Conservation (phyloP, 2,888 invertebrate genomes). For the Cryptocephalus primarius region DNA sequence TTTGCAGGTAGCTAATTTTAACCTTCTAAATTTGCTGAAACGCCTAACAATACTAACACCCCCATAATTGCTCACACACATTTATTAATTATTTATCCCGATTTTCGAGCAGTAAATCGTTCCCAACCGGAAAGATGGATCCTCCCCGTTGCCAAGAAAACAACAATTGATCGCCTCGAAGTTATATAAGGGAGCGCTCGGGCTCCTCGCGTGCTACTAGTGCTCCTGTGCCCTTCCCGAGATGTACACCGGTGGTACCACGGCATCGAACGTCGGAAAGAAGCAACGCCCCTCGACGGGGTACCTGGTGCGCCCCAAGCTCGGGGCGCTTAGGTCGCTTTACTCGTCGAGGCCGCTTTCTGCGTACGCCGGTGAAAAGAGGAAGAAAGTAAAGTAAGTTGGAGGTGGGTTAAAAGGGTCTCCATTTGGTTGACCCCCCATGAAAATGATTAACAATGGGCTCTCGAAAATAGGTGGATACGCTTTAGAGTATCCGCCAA, state of each 20-base stretch:
- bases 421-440: neutral
- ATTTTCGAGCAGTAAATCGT: too few species aligned
- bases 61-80: too few species aligned
- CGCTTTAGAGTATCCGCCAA: too few species aligned
- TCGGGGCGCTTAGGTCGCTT: slow-evolving; percentile 27
- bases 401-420: neutral
- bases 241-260: slow-evolving; percentile 15
- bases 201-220: slow-evolving; percentile 4
- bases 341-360: slow-evolving; percentile 25
- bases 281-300: slow-evolving; percentile 21
- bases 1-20: too few species aligned
- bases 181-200: slow-evolving; percentile 15
- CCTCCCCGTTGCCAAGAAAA: neutral
- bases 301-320: slow-evolving; percentile 29
- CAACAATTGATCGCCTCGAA: slow-evolving; percentile 1
- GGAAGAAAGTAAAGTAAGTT: slow-evolving; percentile 32
- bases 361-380: slow-evolving; percentile 27
- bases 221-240: slow-evolving; percentile 7
- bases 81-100: too few species aligned
- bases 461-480: too few species aligned
- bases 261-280: slow-evolving; percentile 7
- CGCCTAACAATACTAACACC: too few species aligned
- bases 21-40: too few species aligned
- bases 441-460: too few species aligned
- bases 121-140: too few species aligned